Conservation (phyloP, 1,140 invertebrate species). For the Drosophila malerkotliana region DNA sequence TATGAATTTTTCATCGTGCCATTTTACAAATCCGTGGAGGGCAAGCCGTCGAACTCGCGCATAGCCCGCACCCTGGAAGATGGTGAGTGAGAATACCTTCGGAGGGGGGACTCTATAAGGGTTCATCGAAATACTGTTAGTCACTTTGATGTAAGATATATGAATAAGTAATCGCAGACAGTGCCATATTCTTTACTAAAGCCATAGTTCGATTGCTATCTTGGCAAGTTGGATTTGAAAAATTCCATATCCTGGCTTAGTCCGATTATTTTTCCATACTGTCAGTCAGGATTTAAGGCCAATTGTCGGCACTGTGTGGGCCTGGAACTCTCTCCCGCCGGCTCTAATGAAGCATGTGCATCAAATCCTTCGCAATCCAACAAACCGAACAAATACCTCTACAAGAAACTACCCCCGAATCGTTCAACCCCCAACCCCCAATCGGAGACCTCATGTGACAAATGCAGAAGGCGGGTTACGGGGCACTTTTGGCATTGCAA, state of each 20-base stretch:
- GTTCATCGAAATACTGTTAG: conserved; percentile 16
- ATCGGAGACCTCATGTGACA: conserved; percentile 43
- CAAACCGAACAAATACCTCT: conserved; percentile 68
- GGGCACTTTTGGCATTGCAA: conserved; percentile 54
- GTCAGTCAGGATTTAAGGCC: conserved; percentile 37
- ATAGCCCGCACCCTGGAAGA: conserved; percentile 89
- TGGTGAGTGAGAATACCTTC: conserved; percentile 85
- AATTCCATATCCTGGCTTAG: neutral
- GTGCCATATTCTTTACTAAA: neutral
- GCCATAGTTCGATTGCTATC: neutral
- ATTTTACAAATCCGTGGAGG: conserved; percentile 90
- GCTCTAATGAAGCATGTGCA: conserved; percentile 66
- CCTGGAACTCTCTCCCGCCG: conserved; percentile 13
- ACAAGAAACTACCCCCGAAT: conserved; percentile 53
- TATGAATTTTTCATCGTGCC: conserved; percentile 92
- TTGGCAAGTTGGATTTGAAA: neutral
- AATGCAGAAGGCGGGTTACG: conserved; percentile 53
- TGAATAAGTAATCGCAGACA: conserved; percentile 33
- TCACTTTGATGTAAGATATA: conserved; percentile 56
- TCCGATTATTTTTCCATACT: conserved; percentile 4
- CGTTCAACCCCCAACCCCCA: conserved; percentile 11
- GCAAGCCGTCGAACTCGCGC: conserved; percentile 90
- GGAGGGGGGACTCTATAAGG: conserved; percentile 16
- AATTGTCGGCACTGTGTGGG: conserved; percentile 15
- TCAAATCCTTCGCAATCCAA: conserved; percentile 57